Percentiles rank a stretch among this genome's conserved stretches.
These are phyloP conservation scores for Lepidochitona cinerea DNA, from an alignment of 2,888 invertebrate genomes.

Conservation along the genomic window DNA sequence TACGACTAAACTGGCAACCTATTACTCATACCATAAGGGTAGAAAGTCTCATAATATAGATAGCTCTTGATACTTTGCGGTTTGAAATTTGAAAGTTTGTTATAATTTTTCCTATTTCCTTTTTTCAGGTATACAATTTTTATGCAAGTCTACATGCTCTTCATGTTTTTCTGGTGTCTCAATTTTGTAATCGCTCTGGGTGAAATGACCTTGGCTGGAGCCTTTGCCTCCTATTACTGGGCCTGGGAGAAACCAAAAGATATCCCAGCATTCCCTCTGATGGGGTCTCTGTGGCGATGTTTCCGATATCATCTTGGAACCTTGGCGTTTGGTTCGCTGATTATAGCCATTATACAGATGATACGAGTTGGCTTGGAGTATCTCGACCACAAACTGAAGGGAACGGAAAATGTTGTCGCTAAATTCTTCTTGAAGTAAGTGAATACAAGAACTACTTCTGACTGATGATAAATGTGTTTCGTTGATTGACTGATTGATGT, in stretches of 20 bases:
- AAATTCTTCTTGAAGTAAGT: slow-evolving; percentile 68
- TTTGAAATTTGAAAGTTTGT: background rate
- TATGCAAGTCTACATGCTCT: slow-evolving; percentile 67
- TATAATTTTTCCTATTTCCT: background rate
- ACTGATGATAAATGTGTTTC: no score
- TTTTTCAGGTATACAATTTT: slow-evolving; percentile 53
- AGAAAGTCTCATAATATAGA: no score
- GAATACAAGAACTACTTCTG: no score
- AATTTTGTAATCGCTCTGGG: slow-evolving; percentile 89
- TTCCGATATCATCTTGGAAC: slow-evolving; percentile 86
- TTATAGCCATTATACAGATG: slow-evolving; percentile 90
- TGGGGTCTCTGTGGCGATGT: slow-evolving; percentile 77
- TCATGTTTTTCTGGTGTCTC: slow-evolving; percentile 84
- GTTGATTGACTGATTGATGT: no score
- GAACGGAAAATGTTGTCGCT: slow-evolving; percentile 75
- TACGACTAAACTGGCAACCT: no score
- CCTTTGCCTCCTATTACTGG: slow-evolving; percentile 87
- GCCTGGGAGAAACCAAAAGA: slow-evolving; percentile 82
- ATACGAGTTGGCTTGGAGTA: slow-evolving; percentile 89
- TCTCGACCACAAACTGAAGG: slow-evolving; percentile 86
- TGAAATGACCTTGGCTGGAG: slow-evolving; percentile 90
- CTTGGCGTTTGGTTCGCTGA: slow-evolving; percentile 90
- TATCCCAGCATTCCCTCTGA: slow-evolving; percentile 88
- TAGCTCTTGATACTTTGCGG: background rate
- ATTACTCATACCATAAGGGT: no score